These are phyloP conservation scores for Stigmatopora argus DNA, from an alignment of 2,113 vertebrate genomes.

Conservation along the genomic window DNA sequence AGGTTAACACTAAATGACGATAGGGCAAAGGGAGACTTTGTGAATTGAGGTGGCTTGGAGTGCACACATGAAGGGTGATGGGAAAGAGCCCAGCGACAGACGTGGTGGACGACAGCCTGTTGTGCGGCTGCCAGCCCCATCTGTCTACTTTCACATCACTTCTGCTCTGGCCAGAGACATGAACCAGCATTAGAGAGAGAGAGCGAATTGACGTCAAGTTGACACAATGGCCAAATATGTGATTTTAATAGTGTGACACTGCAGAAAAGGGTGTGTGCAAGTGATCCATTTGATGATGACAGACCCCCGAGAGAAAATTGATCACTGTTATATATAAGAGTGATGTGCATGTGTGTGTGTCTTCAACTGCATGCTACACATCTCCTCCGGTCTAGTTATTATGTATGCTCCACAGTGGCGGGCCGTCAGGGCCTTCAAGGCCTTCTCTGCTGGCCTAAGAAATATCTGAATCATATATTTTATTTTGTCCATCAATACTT, in stretches of 20 bases:
- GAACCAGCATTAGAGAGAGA: conserved; percentile 5
- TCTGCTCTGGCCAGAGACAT: conserved; percentile 38
- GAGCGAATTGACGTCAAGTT: conserved; percentile 20
- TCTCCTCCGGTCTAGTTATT: neutral
- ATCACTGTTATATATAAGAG: conserved; percentile 1
- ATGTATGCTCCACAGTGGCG: conserved; percentile 7
- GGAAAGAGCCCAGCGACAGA: conserved; percentile 38
- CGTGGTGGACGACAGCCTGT: conserved; percentile 55
- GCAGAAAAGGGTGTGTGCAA: neutral
- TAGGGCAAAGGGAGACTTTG: neutral
- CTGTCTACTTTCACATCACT: conserved; percentile 72
- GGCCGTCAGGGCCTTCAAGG: too few relatives aligned
- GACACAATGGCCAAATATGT: conserved; percentile 28
- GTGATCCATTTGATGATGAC: neutral
- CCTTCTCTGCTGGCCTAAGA: too few relatives aligned
- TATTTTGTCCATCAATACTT: too few relatives aligned
- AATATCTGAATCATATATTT: too few relatives aligned
- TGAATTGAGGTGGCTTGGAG: conserved; percentile 14
- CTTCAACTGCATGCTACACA: conserved; percentile 7
- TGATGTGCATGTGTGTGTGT: neutral
- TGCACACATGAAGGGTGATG: conserved; percentile 17
- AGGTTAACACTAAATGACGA: conserved; percentile 1
- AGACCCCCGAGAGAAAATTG: neutral
- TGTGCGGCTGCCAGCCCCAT: conserved; percentile 72
- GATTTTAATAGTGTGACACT: conserved; percentile 13